Conservation (phyloP, 2,888 invertebrate species). For the Polydrusus cervinus region DNA sequence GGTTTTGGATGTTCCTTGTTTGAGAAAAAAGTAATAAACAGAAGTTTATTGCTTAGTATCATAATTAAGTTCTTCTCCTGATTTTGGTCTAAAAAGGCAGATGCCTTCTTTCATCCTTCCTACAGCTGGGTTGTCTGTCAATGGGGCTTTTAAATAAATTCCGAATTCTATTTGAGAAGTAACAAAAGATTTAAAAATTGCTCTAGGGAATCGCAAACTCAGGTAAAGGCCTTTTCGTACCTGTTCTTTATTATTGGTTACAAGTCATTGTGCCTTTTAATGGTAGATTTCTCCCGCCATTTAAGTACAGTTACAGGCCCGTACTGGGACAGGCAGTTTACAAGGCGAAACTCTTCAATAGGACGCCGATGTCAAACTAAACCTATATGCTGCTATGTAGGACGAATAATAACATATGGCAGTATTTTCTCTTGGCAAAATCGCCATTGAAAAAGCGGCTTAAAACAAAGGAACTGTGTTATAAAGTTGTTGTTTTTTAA, state of each 20-base stretch:
- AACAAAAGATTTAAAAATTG: constrained; percentile 33
- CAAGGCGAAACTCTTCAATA: too few relatives aligned
- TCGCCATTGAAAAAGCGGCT: too few relatives aligned
- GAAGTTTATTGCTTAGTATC: not conserved
- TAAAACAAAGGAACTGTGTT: too few relatives aligned
- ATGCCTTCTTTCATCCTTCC: not conserved
- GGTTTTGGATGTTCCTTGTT: too few relatives aligned
- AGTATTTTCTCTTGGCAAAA: too few relatives aligned
- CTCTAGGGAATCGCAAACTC: constrained; percentile 33
- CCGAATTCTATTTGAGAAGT: constrained; percentile 17
- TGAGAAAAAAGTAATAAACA: too few relatives aligned
- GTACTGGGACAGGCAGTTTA: too few relatives aligned
- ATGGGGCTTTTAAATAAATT: not conserved
- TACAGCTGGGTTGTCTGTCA: not conserved
- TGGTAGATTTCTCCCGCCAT: constrained; percentile 16
- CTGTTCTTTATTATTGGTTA: constrained; percentile 34
- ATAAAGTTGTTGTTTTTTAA: too few relatives aligned
- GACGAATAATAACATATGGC: too few relatives aligned
- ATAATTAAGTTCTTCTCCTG: constrained; percentile 3
- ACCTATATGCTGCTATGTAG: too few relatives aligned
- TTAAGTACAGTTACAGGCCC: constrained; percentile 2
- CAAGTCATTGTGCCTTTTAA: constrained; percentile 20
- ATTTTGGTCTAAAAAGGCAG: constrained; percentile 16
- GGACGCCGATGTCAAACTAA: too few relatives aligned
- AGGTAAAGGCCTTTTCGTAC: constrained; percentile 32